Base-by-base conservation (phyloP, 2,113 vertebrate species). In the Caretta caretta region DNA sequence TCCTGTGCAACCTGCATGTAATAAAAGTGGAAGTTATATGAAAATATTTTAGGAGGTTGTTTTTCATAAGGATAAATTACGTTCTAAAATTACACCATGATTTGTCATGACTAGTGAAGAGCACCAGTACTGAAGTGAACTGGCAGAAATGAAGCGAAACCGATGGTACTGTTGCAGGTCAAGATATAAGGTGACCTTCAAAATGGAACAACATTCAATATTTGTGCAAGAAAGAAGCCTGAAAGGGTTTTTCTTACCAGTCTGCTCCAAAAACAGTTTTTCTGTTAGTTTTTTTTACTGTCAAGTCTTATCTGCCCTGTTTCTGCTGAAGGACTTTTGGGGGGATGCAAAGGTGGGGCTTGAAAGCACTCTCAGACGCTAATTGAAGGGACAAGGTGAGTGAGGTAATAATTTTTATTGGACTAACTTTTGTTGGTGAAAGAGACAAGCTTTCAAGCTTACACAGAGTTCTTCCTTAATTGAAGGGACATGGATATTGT, bases 1-100 rank as follows among this genome's bases (percentile, higher is more conserved):
- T 98, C 98, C 83, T 98, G 98, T 10, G 97, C 98, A 89, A 98
- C 91, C 98, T 99, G 92, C 2, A n/a, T 38, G 75, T 93, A 79
- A 53, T 49, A 81, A 93, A 96, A 92, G 90, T 75, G 93, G 87
- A 92, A 91, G 90, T 31, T 81, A 89, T 90, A 69, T 69, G 88
- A 91, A 89, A 92, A 88, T 48, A 96, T 88, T 90, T 57, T 81
- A 29, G 89, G 92, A 72, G 51, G 20, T 48, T 83, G 9, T 14
- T 19, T 42, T 86, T 88, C 6, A 95, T 20, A 88, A 90, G 27
- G 59, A 86, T 8, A 96, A n/a, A n/a, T 51, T 80, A 51, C 5
- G 4, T 72, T 72, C n/a, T 72, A 72, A 72, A 65, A 72, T 20
- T 38, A 72, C 31, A 17, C 20, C 9, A 13, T 49, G 6, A 93